A percentile compares a stretch with the other conserved stretches of the same genome.
phyloP scores from a whole-genome alignment of 2,113 vertebrate species.

The Geococcyx californianus region DNA sequence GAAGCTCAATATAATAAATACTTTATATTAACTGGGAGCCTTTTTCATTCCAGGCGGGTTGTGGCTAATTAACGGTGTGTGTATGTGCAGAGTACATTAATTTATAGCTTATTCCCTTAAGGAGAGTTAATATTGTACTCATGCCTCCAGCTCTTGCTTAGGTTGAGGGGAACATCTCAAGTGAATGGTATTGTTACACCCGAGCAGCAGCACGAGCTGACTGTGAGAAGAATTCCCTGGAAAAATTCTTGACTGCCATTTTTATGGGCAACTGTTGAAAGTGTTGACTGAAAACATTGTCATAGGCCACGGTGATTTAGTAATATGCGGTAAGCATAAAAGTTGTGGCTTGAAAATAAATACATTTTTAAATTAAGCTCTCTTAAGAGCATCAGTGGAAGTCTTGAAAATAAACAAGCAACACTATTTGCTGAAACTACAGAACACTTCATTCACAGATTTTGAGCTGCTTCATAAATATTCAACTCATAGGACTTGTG shows the following conservation, averaged over 20 bases:
- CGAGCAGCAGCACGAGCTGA: background rate
- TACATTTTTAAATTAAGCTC: background rate
- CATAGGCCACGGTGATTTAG: background rate
- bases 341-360: background rate
- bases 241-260: background rate
- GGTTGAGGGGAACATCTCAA: background rate
- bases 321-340: background rate
- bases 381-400: background rate
- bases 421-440: background rate
- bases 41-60: background rate
- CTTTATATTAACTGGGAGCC: background rate
- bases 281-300: background rate
- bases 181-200: background rate
- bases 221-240: background rate
- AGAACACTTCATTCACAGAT: background rate
- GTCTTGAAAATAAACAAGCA: background rate
- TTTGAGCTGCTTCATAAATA: background rate
- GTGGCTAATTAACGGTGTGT: rapidly evolving
- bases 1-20: background rate
- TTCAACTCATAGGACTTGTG: background rate
- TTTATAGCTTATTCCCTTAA: background rate
- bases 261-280: background rate
- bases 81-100: background rate
- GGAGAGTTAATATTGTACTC: background rate
- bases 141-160: background rate